phyloP scores from a whole-genome alignment of 2,888 invertebrate species.

The Pristionchus entomophagus region DNA sequence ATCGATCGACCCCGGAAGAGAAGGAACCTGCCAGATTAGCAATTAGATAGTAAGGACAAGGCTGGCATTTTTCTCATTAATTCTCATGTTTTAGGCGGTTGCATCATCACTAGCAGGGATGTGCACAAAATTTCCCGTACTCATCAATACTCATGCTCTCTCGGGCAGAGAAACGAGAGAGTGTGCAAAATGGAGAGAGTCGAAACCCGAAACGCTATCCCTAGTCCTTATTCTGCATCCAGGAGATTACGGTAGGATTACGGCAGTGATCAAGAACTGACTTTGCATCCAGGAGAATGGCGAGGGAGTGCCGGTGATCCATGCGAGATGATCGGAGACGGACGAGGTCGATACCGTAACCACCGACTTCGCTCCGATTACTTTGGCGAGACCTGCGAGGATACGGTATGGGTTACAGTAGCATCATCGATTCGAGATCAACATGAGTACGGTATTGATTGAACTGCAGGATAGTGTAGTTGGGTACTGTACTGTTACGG shows the following conservation, averaged over 20 bases:
- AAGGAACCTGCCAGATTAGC: constrained; percentile 13
- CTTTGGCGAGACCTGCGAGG: background rate
- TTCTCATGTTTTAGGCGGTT: no score
- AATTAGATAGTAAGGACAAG: no score
- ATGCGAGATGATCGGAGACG: constrained; percentile 20
- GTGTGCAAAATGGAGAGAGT: background rate
- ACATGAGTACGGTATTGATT: no score
- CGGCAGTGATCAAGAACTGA: background rate
- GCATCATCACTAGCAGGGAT: no score
- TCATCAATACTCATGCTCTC: background rate
- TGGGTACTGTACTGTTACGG: no score
- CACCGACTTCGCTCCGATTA: constrained; percentile 26
- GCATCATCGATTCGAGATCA: no score
- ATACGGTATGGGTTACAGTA: background rate
- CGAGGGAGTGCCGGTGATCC: constrained; percentile 14
- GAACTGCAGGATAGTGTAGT: no score
- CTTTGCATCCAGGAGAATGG: constrained; percentile 27
- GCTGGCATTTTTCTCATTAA: no score
- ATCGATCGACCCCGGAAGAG: background rate
- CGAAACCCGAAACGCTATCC: no score
- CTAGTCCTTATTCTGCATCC: background rate
- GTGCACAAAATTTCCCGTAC: no score
- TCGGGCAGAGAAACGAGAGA: no score
- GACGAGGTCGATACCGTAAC: constrained; percentile 15
- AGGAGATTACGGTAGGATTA: background rate